Evolutionary conservation across 2,797 vertebrate species (phyloP), one percentile per base, ranked within the genome.

Genomic region (Rhinatrema bivittatum): DNA sequence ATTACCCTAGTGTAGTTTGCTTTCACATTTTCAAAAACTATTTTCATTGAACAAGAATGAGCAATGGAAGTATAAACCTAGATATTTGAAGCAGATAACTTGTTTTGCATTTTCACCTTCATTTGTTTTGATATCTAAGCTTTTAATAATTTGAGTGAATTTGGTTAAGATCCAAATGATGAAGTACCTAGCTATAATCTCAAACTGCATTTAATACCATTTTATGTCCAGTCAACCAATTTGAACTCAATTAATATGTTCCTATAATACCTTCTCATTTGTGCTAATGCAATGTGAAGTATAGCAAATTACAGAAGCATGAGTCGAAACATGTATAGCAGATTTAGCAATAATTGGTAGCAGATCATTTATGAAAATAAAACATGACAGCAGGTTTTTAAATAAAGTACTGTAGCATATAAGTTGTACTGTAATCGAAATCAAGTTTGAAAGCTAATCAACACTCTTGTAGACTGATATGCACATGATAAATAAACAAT

Each of bases 121-220:
- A 20, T 10, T 46, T 53, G 5, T 58, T 56, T 56, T 54, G 32
- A 46, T 46, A 9, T 29, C 29, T 34, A 48, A 12, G 35, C 14
- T 47, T 61, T 15, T 40, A 47, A 36, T 10, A 56, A 14, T 46
- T 42, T 26, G 29, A 48, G 14, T 24, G 32, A 38, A 32, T 52
- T 65, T 62, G 47, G 30, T 54, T 36, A 29, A 25, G 11, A 45
- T 39, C 44, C 61, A 70, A 63, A 65, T 26, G 46, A 28, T 25
- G 60, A 46, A 10, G 20, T 27, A 54, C 36, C 56, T 44, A 46
- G 32, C 38, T 36, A 28, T 20, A 39, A 42, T 37, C 24, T 42
- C 43, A 32, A 46, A 55, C 34, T 51, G 39, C 10, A 25, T 43
- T 45, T 45, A 26, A 29, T 16, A 41, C 39, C 10, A 32, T 36